Evolutionary conservation across 2,113 vertebrate species (phyloP).

Genomic region (Gila orcuttii): DNA sequence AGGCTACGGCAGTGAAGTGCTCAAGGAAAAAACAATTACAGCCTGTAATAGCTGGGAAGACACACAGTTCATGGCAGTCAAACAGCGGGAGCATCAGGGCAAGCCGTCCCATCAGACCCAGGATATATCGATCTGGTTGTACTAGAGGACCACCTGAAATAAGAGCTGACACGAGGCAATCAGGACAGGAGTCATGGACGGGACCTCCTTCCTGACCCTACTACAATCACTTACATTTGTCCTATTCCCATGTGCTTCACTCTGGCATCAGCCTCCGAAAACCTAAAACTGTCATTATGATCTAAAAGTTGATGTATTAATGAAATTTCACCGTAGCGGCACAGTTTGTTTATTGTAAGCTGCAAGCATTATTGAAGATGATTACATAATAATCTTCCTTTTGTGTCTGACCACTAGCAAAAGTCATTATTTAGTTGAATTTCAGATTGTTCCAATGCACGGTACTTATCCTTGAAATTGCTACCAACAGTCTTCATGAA

Average conservation of each 20-base stretch:
- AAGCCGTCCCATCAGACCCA: slow-evolving; percentile 36
- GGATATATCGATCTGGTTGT: slow-evolving; percentile 64
- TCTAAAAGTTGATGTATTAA: slow-evolving; percentile 19
- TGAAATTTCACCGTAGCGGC: background rate
- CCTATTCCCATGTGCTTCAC: slow-evolving; percentile 20
- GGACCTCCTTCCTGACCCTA: slow-evolving; percentile 57
- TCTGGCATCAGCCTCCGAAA: background rate
- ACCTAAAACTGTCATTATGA: background rate
- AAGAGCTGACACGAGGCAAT: slow-evolving; percentile 58
- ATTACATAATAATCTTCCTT: slow-evolving; percentile 30
- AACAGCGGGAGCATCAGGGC: slow-evolving; percentile 12
- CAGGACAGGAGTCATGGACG: slow-evolving; percentile 59
- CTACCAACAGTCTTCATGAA: slow-evolving; percentile 8
- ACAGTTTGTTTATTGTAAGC: slow-evolving; percentile 18
- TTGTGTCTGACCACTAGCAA: background rate
- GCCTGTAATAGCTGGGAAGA: slow-evolving; percentile 64
- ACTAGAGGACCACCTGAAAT: slow-evolving; percentile 57
- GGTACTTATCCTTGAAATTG: slow-evolving; percentile 20
- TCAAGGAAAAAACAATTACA: slow-evolving; percentile 70
- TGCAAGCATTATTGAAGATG: background rate
- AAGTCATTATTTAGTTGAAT: slow-evolving; percentile 26
- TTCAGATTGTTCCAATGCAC: slow-evolving; percentile 19
- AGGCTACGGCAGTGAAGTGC: slow-evolving; percentile 17
- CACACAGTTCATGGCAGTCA: slow-evolving; percentile 54
- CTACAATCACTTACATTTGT: slow-evolving; percentile 34